Conservation (phyloP, 2,113 vertebrate genomes). For the Delphinus delphis region DNA sequence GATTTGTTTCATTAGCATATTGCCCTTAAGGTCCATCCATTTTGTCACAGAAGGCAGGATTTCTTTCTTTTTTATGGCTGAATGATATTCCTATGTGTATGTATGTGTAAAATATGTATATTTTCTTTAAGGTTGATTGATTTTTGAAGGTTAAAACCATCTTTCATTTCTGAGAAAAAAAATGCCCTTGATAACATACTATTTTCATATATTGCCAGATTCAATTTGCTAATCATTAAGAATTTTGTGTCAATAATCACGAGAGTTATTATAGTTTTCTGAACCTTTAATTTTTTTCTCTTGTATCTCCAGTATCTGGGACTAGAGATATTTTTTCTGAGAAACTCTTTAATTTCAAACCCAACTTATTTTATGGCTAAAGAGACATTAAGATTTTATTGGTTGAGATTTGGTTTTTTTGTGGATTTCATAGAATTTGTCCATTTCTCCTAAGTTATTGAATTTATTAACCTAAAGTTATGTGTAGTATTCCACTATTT, state of each 20-base stretch:
- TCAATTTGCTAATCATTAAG: neutral
- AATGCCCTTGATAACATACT: neutral
- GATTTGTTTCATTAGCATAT: neutral
- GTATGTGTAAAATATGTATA: neutral
- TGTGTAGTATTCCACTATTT: neutral
- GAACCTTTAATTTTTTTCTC: neutral
- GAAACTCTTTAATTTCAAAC: neutral
- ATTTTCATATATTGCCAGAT: neutral
- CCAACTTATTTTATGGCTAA: neutral
- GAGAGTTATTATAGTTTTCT: neutral
- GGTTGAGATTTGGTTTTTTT: neutral
- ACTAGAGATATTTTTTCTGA: neutral
- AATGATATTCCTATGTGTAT: neutral
- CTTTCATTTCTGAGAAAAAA: neutral
- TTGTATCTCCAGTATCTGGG: neutral
- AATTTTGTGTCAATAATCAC: neutral
- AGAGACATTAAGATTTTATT: neutral
- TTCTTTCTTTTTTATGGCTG: neutral
- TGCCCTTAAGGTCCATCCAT: neutral
- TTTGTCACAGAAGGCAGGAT: neutral
- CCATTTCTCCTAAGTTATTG: neutral
- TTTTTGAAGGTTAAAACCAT: neutral
- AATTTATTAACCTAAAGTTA: neutral
- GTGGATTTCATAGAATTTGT: neutral
- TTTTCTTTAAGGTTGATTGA: neutral